Evolutionary conservation across 2,113 vertebrate genomes (phyloP), one percentile per base, ranked within the genome.

Genomic region (Cranoglanis bouderius): DNA sequence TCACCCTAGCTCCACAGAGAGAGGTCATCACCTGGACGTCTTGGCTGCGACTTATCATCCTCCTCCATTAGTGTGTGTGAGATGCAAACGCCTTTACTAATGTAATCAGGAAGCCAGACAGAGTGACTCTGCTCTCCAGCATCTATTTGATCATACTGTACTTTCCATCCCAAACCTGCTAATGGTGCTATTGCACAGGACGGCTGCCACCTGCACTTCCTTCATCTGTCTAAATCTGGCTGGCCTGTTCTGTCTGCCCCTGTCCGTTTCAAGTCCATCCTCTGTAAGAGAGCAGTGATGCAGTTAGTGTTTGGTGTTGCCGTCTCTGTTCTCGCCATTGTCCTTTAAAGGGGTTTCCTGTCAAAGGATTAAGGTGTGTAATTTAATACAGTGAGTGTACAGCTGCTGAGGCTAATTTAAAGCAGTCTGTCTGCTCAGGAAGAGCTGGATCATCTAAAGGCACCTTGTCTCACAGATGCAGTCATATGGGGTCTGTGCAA

Each of bases 1-100:
- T 89, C 83, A 83, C 61, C 59, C 88, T 82, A 88, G 89, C 84
- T 13, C 67, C 82, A 86, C 74, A 87, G 85, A 88, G 85, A 89
- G 84, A 89, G 92, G 86, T 89, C 89, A 90, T 93, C 92, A 90
- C 92, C 92, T 29, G 75, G 86, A 86, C 85, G 92, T 90, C 89
- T 72, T 82, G 78, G 74, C 85, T 86, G 84, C 90, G 91, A 92
- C 91, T 93, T 93, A 92, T 90, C 91, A 89, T 88, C 88, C 67
- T 77, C 84, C 87, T 92, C 89, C 89, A 67, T 91, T 85, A 88
- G 89, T 85, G 85, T 84, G 57, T 85, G 88, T 75, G 80, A 91
- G 88, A 91, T 87, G 92, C 78, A 85, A 89, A 91, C 87, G 91
- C 91, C 63, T 87, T 91, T 90, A 90, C 63, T 83, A 46, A 85